These are phyloP conservation scores for Drosophila bifasciata DNA, from an alignment of 1,140 invertebrate genomes.

Conservation along the genomic window DNA sequence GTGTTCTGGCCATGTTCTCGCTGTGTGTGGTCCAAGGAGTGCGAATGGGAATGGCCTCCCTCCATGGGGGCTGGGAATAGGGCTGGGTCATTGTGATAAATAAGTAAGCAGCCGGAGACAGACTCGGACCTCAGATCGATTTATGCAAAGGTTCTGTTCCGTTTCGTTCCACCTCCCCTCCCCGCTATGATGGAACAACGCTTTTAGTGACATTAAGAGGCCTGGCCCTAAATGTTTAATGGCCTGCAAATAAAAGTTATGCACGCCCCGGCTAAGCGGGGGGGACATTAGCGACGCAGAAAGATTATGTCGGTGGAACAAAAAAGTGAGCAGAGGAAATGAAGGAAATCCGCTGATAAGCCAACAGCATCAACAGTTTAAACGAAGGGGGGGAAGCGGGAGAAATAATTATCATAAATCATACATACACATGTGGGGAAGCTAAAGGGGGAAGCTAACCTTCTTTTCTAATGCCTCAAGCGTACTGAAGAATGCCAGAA, in stretches of 20 bases:
- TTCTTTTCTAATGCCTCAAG: neutral
- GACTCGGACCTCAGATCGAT: slow-evolving; percentile 60
- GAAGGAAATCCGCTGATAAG: slow-evolving; percentile 40
- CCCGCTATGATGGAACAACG: slow-evolving; percentile 33
- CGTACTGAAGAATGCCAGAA: slow-evolving; percentile 14
- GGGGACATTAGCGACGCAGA: slow-evolving; percentile 56
- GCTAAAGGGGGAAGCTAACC: no score
- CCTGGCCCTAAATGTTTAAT: slow-evolving; percentile 72
- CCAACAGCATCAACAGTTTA: slow-evolving; percentile 25
- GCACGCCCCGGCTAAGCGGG: slow-evolving; percentile 5
- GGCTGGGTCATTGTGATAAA: slow-evolving; percentile 78
- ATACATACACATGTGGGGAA: slow-evolving; percentile 26
- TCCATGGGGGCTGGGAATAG: slow-evolving; percentile 41
- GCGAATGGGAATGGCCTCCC: slow-evolving; percentile 32
- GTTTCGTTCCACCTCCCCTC: neutral
- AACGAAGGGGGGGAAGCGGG: neutral
- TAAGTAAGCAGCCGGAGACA: slow-evolving; percentile 74
- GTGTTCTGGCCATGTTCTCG: slow-evolving; percentile 1
- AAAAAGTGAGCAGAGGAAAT: slow-evolving; percentile 31
- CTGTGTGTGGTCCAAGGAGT: slow-evolving; percentile 69
- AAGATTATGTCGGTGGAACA: slow-evolving; percentile 38
- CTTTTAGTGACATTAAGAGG: slow-evolving; percentile 68
- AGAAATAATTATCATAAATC: slow-evolving; percentile 40
- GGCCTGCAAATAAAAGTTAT: slow-evolving; percentile 61
- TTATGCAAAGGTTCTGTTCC: slow-evolving; percentile 57